Evolutionary conservation across 2,888 invertebrate genomes (phyloP).

Genomic region (Cyclophora albipunctata): DNA sequence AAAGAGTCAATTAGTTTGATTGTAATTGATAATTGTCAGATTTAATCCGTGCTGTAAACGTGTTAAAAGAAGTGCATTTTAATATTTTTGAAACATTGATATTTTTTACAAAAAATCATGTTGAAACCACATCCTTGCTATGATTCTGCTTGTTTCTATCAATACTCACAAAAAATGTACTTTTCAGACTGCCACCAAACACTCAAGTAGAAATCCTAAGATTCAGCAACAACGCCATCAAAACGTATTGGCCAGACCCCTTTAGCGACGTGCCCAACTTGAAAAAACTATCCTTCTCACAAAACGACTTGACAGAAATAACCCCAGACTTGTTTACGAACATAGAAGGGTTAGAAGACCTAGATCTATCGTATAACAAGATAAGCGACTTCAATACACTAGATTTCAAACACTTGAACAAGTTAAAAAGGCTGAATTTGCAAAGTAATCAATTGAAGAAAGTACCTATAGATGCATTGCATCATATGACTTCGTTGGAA

Average conservation of each 20-base stretch:
- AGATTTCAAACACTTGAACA: conserved; percentile 51
- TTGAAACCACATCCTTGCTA: too few species aligned
- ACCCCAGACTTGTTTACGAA: conserved; percentile 65
- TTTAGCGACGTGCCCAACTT: conserved; percentile 54
- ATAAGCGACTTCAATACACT: conserved; percentile 51
- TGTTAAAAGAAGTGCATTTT: too few species aligned
- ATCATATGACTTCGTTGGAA: conserved; percentile 50
- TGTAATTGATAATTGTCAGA: too few species aligned
- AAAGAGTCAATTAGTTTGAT: too few species aligned
- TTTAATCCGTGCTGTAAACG: too few species aligned
- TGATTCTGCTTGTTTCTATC: not conserved
- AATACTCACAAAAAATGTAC: too few species aligned
- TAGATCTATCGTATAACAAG: conserved; percentile 73
- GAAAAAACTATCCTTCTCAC: conserved; percentile 61
- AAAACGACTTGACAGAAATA: conserved; percentile 61
- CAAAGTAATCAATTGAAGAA: conserved; percentile 60
- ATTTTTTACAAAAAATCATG: too few species aligned
- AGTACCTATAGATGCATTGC: conserved; percentile 53
- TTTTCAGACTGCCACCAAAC: conserved; percentile 56
- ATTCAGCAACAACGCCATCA: conserved; percentile 60
- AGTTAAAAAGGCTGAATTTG: conserved; percentile 57
- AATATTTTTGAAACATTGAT: too few species aligned
- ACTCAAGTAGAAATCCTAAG: conserved; percentile 51
- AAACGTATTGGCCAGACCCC: conserved; percentile 64
- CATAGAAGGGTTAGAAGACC: conserved; percentile 48